Percentiles rank a stretch among this genome's conserved stretches.
phyloP scores from a whole-genome alignment of 1,140 invertebrate genomes.

The Drosophila sucinea region DNA sequence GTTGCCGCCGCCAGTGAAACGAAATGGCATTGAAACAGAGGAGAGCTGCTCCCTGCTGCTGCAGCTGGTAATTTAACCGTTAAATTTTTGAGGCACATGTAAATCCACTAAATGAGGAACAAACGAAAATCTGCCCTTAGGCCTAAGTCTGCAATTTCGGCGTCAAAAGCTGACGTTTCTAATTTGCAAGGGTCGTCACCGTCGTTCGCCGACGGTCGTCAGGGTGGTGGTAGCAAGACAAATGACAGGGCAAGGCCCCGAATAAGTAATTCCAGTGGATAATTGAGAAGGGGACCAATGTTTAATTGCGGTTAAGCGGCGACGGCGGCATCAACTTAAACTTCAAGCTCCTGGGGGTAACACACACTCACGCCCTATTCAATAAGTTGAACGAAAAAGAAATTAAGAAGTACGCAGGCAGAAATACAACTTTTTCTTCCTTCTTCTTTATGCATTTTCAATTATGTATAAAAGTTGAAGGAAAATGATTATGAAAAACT shows the following conservation, averaged over 20 bases:
- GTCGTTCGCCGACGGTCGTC: conserved; percentile 25
- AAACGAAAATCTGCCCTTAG: conserved; percentile 51
- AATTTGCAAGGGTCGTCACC: conserved; percentile 58
- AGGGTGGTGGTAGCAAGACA: conserved; percentile 66
- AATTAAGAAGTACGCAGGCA: conserved; percentile 18
- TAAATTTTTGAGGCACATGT: conserved; percentile 63
- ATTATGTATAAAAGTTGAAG: conserved; percentile 60
- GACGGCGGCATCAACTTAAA: conserved; percentile 49
- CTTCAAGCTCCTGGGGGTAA: conserved; percentile 55
- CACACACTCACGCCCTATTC: conserved; percentile 68
- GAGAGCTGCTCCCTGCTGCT: conserved; percentile 37
- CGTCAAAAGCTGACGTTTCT: conserved; percentile 79
- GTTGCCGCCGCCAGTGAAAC: not conserved
- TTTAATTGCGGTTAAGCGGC: conserved; percentile 77
- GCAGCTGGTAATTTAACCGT: conserved; percentile 35
- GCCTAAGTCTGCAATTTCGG: conserved; percentile 61
- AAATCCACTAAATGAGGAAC: conserved; percentile 49
- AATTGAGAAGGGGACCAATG: conserved; percentile 35
- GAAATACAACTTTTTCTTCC: conserved; percentile 15
- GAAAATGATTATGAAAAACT: conserved; percentile 41
- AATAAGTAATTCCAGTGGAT: conserved; percentile 62
- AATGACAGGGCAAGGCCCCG: conserved; percentile 59
- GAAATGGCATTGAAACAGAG: conserved; percentile 29
- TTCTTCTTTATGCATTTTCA: conserved; percentile 69
- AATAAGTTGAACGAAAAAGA: conserved; percentile 75